These are phyloP conservation scores for Hiodon alosoides DNA, from an alignment of 2,113 vertebrate genomes.

Conservation along the genomic window DNA sequence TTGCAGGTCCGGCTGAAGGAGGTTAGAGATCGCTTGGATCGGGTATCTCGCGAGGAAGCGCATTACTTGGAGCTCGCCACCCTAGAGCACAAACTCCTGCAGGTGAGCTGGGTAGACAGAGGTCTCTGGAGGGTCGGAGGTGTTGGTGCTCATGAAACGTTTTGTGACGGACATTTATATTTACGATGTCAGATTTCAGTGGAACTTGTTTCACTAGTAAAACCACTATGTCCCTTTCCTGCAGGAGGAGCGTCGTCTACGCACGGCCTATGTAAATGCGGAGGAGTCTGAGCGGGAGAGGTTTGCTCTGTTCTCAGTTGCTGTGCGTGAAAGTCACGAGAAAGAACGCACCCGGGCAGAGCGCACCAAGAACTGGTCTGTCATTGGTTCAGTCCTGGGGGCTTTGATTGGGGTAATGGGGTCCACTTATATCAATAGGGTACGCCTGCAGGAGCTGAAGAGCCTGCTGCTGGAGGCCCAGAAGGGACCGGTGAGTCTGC, in stretches of 20 bases:
- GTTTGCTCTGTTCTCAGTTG: slow-evolving; percentile 84
- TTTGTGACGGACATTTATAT: background rate
- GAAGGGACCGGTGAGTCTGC: slow-evolving; percentile 84
- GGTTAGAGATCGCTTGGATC: slow-evolving; percentile 83
- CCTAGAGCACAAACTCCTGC: slow-evolving; percentile 85
- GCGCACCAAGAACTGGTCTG: slow-evolving; percentile 96
- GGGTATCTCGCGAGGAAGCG: slow-evolving; percentile 84
- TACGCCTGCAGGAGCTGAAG: slow-evolving; percentile 88
- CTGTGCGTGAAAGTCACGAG: slow-evolving; percentile 87
- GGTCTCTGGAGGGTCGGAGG: background rate
- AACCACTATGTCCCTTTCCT: slow-evolving; percentile 8
- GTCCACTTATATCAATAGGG: slow-evolving; percentile 89
- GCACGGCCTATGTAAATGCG: slow-evolving; percentile 63
- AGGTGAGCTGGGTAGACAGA: slow-evolving; percentile 61
- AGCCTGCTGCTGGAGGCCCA: slow-evolving; percentile 84
- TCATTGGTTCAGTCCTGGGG: slow-evolving; percentile 87
- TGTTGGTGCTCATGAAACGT: background rate
- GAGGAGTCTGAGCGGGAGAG: slow-evolving; percentile 82
- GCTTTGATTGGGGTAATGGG: slow-evolving; percentile 91
- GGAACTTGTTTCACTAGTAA: background rate
- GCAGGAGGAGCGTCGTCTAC: slow-evolving; percentile 86
- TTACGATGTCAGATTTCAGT: background rate
- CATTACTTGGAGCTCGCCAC: slow-evolving; percentile 92
- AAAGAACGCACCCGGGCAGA: slow-evolving; percentile 89
- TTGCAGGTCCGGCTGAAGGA: slow-evolving; percentile 83